Evolutionary conservation across 1,140 invertebrate species (phyloP).

Genomic region (Eupeodes corollae): DNA sequence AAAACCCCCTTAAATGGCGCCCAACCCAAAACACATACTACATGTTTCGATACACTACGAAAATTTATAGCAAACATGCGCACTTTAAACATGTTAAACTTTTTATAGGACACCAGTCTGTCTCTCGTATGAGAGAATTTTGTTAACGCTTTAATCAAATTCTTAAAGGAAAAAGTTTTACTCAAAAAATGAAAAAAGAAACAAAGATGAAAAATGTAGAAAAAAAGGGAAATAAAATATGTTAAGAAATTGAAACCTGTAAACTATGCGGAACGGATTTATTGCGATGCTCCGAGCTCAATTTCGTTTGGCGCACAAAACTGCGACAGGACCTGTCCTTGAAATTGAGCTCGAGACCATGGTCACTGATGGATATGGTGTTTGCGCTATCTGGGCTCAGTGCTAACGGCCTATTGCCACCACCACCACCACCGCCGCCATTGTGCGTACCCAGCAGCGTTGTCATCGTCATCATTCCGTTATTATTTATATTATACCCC

Average conservation of each 20-base stretch:
- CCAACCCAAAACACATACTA: too few species aligned
- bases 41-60: too few species aligned
- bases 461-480: too few species aligned
- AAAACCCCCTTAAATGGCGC: too few species aligned
- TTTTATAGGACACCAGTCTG: too few species aligned
- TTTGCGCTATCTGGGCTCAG: neutral
- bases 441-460: neutral
- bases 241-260: neutral
- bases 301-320: conserved; percentile 4
- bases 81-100: neutral
- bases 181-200: too few species aligned
- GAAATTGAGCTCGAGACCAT: neutral
- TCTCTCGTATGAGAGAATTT: neutral
- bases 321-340: conserved; percentile 5
- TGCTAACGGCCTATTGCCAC: neutral
- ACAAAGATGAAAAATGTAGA: too few species aligned
- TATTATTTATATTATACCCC: too few species aligned
- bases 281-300: conserved; percentile 5
- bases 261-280: conserved; percentile 8
- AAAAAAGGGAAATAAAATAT: too few species aligned
- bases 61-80: neutral
- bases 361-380: neutral
- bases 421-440: too few species aligned
- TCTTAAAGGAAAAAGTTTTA: too few species aligned
- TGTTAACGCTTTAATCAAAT: neutral